Conservation (phyloP, 1,140 invertebrate species). For the Homarus americanus region DNA sequence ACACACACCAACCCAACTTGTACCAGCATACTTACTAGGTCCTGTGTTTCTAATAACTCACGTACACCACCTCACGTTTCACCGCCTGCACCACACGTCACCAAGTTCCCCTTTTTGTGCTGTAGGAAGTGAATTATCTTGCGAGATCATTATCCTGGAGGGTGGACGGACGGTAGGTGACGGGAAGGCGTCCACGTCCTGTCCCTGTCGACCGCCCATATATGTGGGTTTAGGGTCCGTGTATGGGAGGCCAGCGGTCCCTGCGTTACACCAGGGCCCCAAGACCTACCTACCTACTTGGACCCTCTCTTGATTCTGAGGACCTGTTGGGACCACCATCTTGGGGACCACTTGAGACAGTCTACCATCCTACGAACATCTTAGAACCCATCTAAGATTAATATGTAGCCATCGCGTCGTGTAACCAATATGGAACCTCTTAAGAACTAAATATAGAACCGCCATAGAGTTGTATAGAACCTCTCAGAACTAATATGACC, state of each 20-base stretch:
- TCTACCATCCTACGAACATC: too few species aligned
- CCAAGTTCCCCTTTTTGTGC: background rate
- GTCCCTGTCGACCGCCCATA: background rate
- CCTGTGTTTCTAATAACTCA: background rate
- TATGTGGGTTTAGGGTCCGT: constrained; percentile 7
- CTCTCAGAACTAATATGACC: too few species aligned
- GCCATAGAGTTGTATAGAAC: too few species aligned
- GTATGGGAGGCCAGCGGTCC: background rate
- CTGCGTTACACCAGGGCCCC: background rate
- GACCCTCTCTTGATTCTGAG: too few species aligned
- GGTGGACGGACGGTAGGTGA: too few species aligned
- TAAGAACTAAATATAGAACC: too few species aligned
- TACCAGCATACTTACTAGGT: background rate
- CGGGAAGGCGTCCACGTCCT: background rate
- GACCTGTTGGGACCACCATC: too few species aligned
- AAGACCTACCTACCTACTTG: too few species aligned
- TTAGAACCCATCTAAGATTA: too few species aligned
- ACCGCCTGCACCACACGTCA: background rate
- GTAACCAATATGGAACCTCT: too few species aligned
- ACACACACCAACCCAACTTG: background rate
- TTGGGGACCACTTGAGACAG: too few species aligned
- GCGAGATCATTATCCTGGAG: constrained; percentile 13
- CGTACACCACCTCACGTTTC: background rate
- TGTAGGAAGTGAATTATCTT: background rate
- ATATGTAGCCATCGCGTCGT: too few species aligned